Base-by-base conservation (phyloP, 2,888 invertebrate genomes). In the Elegia similella region DNA sequence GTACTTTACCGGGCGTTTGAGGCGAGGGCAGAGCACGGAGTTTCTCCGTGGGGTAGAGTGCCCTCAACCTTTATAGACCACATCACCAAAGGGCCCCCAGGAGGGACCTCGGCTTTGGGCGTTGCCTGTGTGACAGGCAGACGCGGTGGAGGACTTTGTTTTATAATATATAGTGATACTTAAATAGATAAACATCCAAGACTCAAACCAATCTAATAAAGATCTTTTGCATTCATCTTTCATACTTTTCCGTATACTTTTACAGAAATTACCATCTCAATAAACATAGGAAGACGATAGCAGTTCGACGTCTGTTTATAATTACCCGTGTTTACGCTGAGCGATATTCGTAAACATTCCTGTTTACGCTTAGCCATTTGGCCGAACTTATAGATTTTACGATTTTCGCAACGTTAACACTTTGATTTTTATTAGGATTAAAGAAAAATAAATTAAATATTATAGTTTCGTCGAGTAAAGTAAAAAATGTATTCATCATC, bases 311-410 rank as follows among this genome's bases (percentile, higher is more conserved):
- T 30, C 23, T 43, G 43, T 54, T 54, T 43, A 54, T 54, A 54
- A 54, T 43, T 43, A 44, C 23, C 29, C 8, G 7, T 43, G 53
- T 43, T 53, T 54, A 44, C 53, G 42, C 29, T 43, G 30, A 30
- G 10, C 43, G 16, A 30, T 32, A 32, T 54, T 43, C 43, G 30
- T 44, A 54, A 53, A 43, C 53, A 43, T 54, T 43, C 2, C 7
- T 54, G 42, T 42, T 54, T 43, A 54, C 53, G 43, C 53, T 17
- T 50, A 3, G 34, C 50, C 50, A 17, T 50, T 50, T 34, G 34
- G 50, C 50, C 12, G 34, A 50, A 50, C 48, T 34, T 50, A 34
- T 7, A 7, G 12, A 50, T 34, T 48, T 50, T 17, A 50, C 38
- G 50, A 50, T 50, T 50, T 38, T 34, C 10, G 16, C 10, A 50